Conservation (phyloP, 1,140 invertebrate genomes). For the Drosophila lini region DNA sequence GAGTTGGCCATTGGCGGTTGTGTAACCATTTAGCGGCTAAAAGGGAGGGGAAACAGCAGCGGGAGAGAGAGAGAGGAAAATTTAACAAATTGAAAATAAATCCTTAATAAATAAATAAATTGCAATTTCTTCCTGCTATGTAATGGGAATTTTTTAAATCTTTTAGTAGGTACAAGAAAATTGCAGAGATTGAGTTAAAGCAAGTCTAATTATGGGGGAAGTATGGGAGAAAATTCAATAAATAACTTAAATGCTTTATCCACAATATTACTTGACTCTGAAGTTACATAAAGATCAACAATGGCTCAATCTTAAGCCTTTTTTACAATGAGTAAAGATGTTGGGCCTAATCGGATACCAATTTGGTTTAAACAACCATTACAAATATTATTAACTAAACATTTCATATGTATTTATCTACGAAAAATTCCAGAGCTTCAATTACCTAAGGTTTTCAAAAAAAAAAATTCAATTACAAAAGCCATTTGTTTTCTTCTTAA, state of each 20-base stretch:
- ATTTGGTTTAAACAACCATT: neutral
- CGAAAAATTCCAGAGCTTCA: neutral
- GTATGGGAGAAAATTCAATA: too few species aligned
- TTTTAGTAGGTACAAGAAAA: neutral
- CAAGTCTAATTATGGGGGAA: neutral
- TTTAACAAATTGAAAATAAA: neutral
- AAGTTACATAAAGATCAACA: neutral
- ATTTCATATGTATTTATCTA: neutral
- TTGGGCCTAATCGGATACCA: neutral
- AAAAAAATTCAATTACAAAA: neutral
- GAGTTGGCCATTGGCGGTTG: slow-evolving; percentile 31
- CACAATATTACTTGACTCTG: neutral
- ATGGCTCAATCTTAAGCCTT: neutral
- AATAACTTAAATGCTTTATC: neutral
- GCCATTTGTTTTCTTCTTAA: neutral
- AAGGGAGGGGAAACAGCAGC: neutral
- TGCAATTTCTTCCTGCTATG: neutral
- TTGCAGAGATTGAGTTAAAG: neutral
- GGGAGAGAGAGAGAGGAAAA: neutral
- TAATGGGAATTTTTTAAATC: neutral
- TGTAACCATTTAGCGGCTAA: slow-evolving; percentile 45
- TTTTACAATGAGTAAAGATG: neutral
- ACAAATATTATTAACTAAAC: too few species aligned
- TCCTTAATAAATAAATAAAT: slow-evolving; percentile 3
- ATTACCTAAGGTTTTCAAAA: neutral